These are phyloP conservation scores for Pterobdella sp. DNA, from an alignment of 2,888 invertebrate genomes.

Conservation along the genomic window DNA sequence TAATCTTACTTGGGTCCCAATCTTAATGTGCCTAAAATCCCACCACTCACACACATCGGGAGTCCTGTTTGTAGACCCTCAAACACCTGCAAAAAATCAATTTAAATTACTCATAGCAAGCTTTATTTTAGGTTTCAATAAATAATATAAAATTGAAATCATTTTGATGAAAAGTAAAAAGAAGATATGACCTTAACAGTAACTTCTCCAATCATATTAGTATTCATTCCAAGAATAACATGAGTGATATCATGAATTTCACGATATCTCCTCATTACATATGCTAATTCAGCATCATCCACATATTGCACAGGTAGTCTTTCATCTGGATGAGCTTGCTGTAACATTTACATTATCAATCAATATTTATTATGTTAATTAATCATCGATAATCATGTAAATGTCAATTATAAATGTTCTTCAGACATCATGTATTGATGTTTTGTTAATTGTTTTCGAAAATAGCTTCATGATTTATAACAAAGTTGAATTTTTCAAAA, in stretches of 20 bases:
- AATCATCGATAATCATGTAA: no score
- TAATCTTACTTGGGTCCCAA: constrained; percentile 66
- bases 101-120: not conserved
- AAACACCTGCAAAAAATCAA: constrained; percentile 60
- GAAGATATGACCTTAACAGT: constrained; percentile 73
- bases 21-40: constrained; percentile 79
- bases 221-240: constrained; percentile 74
- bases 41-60: constrained; percentile 91
- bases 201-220: constrained; percentile 61
- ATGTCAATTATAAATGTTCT: no score
- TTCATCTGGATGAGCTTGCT: constrained; percentile 85
- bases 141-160: no score
- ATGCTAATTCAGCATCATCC: constrained; percentile 77
- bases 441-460: no score
- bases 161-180: no score
- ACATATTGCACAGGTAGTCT: constrained; percentile 82
- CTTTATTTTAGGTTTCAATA: not conserved
- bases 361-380: not conserved
- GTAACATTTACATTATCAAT: constrained; percentile 26
- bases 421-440: no score
- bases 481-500: no score
- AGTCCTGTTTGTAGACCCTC: constrained; percentile 88
- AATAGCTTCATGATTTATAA: no score
- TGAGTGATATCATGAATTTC: constrained; percentile 94
- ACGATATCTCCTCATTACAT: constrained; percentile 92